Conservation (phyloP, 2,113 vertebrate species). For the Tetraodon nigroviridis region DNA sequence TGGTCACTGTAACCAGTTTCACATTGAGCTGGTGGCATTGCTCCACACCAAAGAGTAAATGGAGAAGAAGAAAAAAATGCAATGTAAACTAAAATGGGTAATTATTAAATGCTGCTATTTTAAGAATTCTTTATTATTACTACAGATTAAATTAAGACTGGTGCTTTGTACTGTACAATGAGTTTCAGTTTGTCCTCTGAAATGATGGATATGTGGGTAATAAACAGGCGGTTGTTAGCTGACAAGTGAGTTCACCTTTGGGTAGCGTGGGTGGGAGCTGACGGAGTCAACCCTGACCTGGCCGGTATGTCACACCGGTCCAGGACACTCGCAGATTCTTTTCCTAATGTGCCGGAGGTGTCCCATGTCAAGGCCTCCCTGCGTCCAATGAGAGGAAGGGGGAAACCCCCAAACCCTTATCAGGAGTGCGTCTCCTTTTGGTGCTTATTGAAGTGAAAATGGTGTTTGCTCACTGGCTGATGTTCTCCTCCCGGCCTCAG, state of each 20-base stretch:
- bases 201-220: neutral
- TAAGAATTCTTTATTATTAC: neutral
- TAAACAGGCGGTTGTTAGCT: conserved; percentile 8
- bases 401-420: conserved; percentile 32
- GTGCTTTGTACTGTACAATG: neutral
- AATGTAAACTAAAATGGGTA: neutral
- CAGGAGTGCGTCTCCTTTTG: neutral
- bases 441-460: neutral
- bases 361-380: conserved; percentile 57
- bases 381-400: conserved; percentile 33
- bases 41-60: too few species aligned
- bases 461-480: neutral
- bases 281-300: conserved; percentile 67
- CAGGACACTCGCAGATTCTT: conserved; percentile 20
- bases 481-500: conserved; percentile 53
- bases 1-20: too few species aligned
- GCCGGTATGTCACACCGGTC: conserved; percentile 65
- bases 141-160: neutral
- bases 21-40: too few species aligned
- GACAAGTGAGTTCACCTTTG: too few species aligned
- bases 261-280: conserved; percentile 12
- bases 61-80: neutral
- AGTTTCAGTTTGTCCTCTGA: neutral
- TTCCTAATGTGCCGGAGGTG: conserved; percentile 42
- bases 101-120: neutral